Conservation (phyloP, 2,113 vertebrate genomes). For the Hippocampus barbouri region DNA sequence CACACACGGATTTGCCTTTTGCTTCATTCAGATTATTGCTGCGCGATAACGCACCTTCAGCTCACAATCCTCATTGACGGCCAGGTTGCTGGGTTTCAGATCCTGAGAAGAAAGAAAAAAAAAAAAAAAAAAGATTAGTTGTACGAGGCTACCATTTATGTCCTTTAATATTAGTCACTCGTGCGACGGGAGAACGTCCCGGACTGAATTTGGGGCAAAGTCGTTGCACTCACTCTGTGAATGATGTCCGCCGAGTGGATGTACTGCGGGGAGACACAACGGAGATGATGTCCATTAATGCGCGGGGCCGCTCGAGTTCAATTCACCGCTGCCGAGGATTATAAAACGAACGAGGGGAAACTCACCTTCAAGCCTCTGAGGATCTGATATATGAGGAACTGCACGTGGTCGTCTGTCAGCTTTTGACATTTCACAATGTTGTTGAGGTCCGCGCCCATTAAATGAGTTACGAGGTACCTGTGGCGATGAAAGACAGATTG, state of each 20-base stretch:
- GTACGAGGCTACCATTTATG: neutral
- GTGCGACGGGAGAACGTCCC: neutral
- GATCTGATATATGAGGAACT: conserved; percentile 99
- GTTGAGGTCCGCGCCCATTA: conserved; percentile 98
- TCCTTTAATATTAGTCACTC: neutral
- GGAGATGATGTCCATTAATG: conserved; percentile 18
- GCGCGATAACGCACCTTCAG: conserved; percentile 80
- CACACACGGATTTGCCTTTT: neutral
- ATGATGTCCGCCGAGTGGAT: conserved; percentile 99
- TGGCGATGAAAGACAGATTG: conserved; percentile 45
- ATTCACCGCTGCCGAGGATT: too few relatives aligned
- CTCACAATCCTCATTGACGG: conserved; percentile 98
- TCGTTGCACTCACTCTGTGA: conserved; percentile 85
- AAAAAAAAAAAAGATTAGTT: conserved; percentile 5
- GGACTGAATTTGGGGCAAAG: neutral
- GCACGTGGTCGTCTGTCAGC: conserved; percentile 96
- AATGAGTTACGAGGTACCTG: conserved; percentile 96
- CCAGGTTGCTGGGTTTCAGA: conserved; percentile 95
- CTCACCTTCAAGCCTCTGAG: conserved; percentile 93
- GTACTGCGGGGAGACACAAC: conserved; percentile 76
- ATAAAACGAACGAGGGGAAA: neutral
- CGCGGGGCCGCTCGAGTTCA: too few relatives aligned
- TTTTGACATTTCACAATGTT: conserved; percentile 99
- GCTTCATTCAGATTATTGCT: neutral
- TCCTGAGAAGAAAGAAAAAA: conserved; percentile 72